phyloP scores from a whole-genome alignment of 2,113 vertebrate species.

The Eidolon helvum region DNA sequence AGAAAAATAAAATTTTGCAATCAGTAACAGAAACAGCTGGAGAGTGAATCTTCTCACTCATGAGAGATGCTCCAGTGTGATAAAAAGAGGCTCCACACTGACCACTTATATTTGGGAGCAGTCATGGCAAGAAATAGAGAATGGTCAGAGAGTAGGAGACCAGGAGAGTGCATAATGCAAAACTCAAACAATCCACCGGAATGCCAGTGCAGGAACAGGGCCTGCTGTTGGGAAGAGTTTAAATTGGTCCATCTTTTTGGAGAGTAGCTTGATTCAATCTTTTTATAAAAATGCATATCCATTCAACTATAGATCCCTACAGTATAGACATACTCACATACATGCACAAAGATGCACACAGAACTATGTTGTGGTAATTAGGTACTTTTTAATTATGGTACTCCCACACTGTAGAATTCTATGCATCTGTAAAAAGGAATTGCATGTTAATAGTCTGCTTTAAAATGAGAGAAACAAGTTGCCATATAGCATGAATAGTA shows the following conservation, averaged over 20 bases:
- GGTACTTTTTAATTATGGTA: neutral
- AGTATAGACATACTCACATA: neutral
- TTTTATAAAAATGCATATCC: neutral
- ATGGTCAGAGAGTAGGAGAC: neutral
- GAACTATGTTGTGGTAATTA: neutral
- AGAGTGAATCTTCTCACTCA: neutral
- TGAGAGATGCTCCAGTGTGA: neutral
- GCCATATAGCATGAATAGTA: neutral
- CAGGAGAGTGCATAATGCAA: neutral
- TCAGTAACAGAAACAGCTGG: neutral
- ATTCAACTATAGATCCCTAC: neutral
- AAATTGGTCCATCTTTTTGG: neutral
- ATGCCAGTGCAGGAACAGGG: neutral
- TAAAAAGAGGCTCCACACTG: neutral
- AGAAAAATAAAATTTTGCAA: slow-evolving; percentile 8
- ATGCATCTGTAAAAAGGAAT: neutral
- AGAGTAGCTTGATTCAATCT: neutral
- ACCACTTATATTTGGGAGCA: neutral
- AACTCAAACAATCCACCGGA: neutral
- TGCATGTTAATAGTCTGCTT: neutral
- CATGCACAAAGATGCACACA: neutral
- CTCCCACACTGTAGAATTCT: neutral
- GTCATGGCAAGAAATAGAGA: neutral
- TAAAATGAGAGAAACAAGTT: neutral
- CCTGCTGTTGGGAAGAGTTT: neutral